phyloP scores from a whole-genome alignment of 2,797 vertebrate species.

The Corythornis leucogaster region DNA sequence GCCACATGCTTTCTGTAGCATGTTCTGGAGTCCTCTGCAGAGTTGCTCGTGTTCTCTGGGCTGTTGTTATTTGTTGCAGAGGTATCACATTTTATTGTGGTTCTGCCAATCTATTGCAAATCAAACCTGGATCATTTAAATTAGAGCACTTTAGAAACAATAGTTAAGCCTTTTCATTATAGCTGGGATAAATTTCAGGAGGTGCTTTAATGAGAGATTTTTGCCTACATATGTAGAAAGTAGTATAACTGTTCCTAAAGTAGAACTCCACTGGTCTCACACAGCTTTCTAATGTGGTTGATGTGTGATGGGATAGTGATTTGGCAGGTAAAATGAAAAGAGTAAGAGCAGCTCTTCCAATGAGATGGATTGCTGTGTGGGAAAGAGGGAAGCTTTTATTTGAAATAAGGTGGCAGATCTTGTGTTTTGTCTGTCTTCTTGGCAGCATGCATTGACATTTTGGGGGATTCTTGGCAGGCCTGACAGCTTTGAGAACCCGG shows the following conservation, averaged over 20 bases:
- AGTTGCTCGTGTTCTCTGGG: neutral
- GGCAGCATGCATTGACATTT: neutral
- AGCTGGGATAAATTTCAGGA: neutral
- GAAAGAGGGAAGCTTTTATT: neutral
- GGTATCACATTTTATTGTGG: conserved; percentile 9
- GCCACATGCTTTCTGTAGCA: neutral
- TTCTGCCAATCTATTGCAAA: neutral
- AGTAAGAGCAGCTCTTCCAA: neutral
- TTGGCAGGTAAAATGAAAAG: neutral
- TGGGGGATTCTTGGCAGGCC: conserved; percentile 78
- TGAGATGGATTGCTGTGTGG: neutral
- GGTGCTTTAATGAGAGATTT: neutral
- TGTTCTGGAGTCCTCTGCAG: neutral
- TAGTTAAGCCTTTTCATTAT: neutral
- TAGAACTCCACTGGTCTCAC: neutral
- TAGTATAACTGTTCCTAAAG: neutral
- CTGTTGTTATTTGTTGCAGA: conserved; percentile 44
- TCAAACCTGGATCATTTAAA: neutral
- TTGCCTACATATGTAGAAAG: neutral
- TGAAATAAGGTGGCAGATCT: neutral
- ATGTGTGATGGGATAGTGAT: neutral
- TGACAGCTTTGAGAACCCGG: conserved; percentile 95
- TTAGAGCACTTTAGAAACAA: neutral
- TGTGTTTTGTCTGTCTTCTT: neutral
- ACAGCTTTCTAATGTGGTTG: neutral